Evolutionary conservation across 2,113 vertebrate species (phyloP), one percentile per base, ranked within the genome.

Genomic region (Camelus dromedarius): DNA sequence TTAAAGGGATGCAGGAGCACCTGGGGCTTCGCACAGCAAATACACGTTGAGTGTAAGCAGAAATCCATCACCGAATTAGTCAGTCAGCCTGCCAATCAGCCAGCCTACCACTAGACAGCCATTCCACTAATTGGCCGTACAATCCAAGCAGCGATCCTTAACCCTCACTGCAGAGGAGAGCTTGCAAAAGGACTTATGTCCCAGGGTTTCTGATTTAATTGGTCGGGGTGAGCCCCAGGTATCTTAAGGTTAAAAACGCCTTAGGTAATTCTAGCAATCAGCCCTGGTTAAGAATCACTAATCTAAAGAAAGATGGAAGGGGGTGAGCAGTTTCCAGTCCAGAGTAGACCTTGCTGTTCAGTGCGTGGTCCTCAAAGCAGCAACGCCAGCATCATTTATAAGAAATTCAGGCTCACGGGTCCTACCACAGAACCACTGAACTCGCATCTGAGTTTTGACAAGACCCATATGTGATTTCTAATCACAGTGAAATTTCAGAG

Each of bases 291-390:
- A 84, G 58, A 80, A 80, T 83, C 20, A n/a, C 18, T 77, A 13
- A 28, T 58, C 24, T 48, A 64, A 58, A 46, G 30, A 62, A 52
- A 75, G 3, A 2, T 1, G 20, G n/a, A 58, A 4, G 67, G 10
- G 3, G 54, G 16, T 16, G 24, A 80, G 18, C 4, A 24, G 1
- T n/a, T 10, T 50, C 8, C 3, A 54, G 20, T 30, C 35, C 9
- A 58, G 28, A 24, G 7, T 16, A 28, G 50, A 60, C 3, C 10
- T 20, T 42, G 30, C 12, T 54, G 20, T 8, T 60, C 24, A 11
- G 15, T 58, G 2, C 2, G 3, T 14, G 3, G 4, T 46, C 3
- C 19, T 30, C 4, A 4, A 58, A 11, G 46, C 2, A 38, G 22
- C 30, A 46, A 46, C 10, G 50, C 62, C 38, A 30, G 5, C 3